A percentile compares a stretch with the other conserved stretches of the same genome.
phyloP scores from a whole-genome alignment of 2,797 vertebrate species.

The Gambelia wislizenii region DNA sequence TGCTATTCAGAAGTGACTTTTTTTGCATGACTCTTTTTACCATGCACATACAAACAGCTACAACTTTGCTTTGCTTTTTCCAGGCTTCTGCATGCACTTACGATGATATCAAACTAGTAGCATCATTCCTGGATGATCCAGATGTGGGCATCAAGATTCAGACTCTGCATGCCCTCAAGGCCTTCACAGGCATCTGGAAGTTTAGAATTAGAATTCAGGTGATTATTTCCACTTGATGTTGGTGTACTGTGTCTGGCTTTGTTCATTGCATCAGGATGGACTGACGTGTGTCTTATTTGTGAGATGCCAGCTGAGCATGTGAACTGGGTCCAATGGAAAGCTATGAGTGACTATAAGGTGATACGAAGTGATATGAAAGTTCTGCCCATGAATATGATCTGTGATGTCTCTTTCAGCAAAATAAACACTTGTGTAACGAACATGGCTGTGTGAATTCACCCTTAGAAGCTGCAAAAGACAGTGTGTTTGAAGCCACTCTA shows the following conservation, averaged over 20 bases:
- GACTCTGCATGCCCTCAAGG: conserved; percentile 71
- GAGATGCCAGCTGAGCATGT: neutral
- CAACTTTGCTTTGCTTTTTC: neutral
- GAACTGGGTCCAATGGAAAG: neutral
- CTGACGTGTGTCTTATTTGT: neutral
- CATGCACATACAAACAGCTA: neutral
- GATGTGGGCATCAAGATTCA: conserved; percentile 71
- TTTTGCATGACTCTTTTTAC: too few species aligned
- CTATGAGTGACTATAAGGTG: neutral
- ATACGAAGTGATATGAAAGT: neutral
- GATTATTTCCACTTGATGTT: neutral
- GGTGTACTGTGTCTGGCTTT: neutral
- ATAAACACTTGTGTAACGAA: neutral
- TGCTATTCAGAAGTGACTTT: neutral
- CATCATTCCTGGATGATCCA: conserved; percentile 67
- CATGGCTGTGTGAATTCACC: neutral
- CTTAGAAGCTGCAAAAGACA: neutral
- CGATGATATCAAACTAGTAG: conserved; percentile 65
- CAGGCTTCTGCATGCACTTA: conserved; percentile 66
- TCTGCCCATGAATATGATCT: neutral
- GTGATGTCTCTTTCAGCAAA: neutral
- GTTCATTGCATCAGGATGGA: neutral
- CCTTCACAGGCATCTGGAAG: conserved; percentile 73
- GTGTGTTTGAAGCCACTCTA: neutral
- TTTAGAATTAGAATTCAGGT: conserved; percentile 74